Conservation (phyloP, 2,888 invertebrate species). For the Drosophila kambysellisi region DNA sequence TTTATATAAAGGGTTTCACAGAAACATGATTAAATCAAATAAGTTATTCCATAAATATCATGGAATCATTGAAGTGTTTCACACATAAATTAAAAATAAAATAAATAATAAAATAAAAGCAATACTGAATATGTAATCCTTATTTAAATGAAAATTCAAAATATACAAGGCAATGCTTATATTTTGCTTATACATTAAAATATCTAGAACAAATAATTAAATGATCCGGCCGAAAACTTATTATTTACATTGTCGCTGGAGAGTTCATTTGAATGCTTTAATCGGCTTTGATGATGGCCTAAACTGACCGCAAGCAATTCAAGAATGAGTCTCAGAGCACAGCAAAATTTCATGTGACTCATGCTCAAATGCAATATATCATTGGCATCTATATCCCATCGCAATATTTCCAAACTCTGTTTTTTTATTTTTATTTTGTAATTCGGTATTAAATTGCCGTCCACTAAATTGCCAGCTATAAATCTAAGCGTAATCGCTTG, state of each 20-base stretch:
- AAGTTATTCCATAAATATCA: not conserved
- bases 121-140: no score
- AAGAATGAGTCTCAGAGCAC: not conserved
- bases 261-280: not conserved
- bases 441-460: constrained; percentile 33
- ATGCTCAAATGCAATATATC: constrained; percentile 17
- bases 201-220: not conserved
- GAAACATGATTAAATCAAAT: not conserved
- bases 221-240: no score
- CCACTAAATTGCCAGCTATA: constrained; percentile 61
- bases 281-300: not conserved
- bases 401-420: not conserved
- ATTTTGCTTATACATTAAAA: not conserved
- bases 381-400: constrained; percentile 18
- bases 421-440: constrained; percentile 8
- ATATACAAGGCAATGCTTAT: no score
- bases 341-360: constrained; percentile 4
- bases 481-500: constrained; percentile 57
- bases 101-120: no score
- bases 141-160: no score
- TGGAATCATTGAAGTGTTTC: not conserved
- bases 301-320: not conserved
- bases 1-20: not conserved
- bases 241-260: not conserved
- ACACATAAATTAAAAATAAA: no score